Percentiles rank a stretch among this genome's conserved stretches.
Evolutionary conservation across 2,113 vertebrate species (phyloP).

Genomic region (Vicugna pacos): DNA sequence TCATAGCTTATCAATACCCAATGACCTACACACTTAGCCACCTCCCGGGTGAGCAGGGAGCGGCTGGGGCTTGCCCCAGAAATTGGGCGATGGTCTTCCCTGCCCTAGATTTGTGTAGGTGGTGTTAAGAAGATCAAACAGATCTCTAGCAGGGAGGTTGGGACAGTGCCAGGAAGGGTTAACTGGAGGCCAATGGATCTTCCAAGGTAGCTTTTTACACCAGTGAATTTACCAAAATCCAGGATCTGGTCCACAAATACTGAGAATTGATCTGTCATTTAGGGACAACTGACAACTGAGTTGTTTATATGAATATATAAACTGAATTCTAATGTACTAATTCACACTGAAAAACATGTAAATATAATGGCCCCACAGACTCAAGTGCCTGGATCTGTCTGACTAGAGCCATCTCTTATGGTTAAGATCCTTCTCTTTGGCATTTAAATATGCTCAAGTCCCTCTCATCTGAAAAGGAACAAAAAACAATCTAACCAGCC

Average conservation of each 20-base stretch:
- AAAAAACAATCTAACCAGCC: neutral
- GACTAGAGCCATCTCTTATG: neutral
- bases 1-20: neutral
- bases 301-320: neutral
- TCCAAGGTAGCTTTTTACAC: neutral
- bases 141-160: neutral
- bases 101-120: neutral
- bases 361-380: neutral
- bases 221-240: neutral
- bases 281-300: neutral
- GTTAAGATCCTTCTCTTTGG: neutral
- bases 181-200: neutral
- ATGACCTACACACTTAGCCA: neutral
- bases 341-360: neutral
- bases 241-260: neutral
- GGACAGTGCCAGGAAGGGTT: neutral
- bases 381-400: neutral
- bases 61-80: neutral
- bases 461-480: neutral
- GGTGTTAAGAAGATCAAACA: neutral
- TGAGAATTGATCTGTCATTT: neutral
- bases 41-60: neutral
- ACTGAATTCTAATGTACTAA: neutral
- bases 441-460: neutral
- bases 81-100: neutral